Evolutionary conservation across 2,888 invertebrate species (phyloP), one percentile per base, ranked within the genome.

Genomic region (Heliothis peltigera): DNA sequence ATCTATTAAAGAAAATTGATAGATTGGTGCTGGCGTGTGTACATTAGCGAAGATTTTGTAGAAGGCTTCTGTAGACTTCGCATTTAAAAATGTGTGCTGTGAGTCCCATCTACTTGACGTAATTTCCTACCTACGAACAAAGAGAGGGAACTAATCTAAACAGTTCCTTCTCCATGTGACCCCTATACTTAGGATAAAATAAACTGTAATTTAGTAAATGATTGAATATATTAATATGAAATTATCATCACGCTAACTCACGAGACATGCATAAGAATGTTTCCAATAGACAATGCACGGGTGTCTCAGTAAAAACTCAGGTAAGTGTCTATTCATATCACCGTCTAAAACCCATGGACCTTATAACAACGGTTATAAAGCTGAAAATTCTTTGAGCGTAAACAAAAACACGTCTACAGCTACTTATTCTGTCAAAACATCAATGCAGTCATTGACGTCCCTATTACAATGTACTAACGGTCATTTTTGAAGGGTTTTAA

Each of bases 301-400:
- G 80, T 85, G 80, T 85, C 83, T 68, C 70, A 61, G 74, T 84
- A 87, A 88, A 88, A 87, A 82, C 80, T 79, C 85, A 88, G 86
- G 86, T 85, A 86, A 81, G 80, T 83, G 77, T 76, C 71, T 81
- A 72, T 77, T 69, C 79, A 77, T 69, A 81, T 66, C 25, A 46
- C 58, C 43, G 64, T 42, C 48, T 54, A 67, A 68, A 58, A 55
- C 54, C 69, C 57, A 69, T 64, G 55, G 55, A 63, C 64, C 46
- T 60, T 76, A 70, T 7, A 0, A 0, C 0, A 1, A 7, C 4
- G 0, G 0, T 0, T 0, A 10, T 42, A 73, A 49, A 48, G 51
- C 21, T 28, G 1, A 69, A 69, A 65, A 17, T 70, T 17, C 19
- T 32, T 47, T 54, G 44, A 8, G 18, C 1, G 1, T n/a, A n/a